Evolutionary conservation across 2,797 vertebrate genomes (phyloP), one percentile per base, ranked within the genome.

Genomic region (Arctocebus calabarensis): DNA sequence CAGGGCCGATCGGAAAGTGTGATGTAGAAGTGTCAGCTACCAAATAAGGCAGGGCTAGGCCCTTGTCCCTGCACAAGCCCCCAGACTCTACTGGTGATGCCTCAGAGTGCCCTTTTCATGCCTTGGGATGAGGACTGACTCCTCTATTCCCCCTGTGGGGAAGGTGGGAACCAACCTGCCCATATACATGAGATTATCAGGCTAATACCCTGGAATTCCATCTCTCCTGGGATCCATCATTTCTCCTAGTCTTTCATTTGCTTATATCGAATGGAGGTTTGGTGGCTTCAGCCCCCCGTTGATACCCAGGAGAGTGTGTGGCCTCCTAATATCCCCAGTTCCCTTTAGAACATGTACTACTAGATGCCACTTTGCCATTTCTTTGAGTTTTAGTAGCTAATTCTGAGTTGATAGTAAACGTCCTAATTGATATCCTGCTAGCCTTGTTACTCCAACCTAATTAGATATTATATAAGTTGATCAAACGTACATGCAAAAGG

Each of bases 381-480:
- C 48, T 93, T 87, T 79, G 75, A 55, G 48, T 88, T 48, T 87
- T 70, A 45, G 43, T 48, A 71, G 52, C 64, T 59, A 61, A 94
- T 96, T 96, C 88, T 96, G 74, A 85, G 91, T 94, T 64, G 85
- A 45, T 73, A 43, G 57, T 91, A 16, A 90, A 92, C 40, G 23
- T 95, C 48, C 64, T 52, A 74, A 29, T 86, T 87, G 59, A 64
- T 32, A 62, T 32, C 43, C 29, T 52, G 81, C 64, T 78, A 25
- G 79, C 79, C 66, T 81, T 81, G 68, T 84, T 25, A 71, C 45
- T 94, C 92, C 91, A 91, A 94, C 96, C 94, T 95, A 97, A 97
- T 96, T 97, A 96, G 74, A 75, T 86, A 95, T 97, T 96, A 96
- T 57, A 27, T 94, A 97, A 96, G 86, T 91, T 81, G 83, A 94